These are phyloP conservation scores for Characodon lateralis DNA, from an alignment of 2,797 vertebrate genomes.

Conservation along the genomic window DNA sequence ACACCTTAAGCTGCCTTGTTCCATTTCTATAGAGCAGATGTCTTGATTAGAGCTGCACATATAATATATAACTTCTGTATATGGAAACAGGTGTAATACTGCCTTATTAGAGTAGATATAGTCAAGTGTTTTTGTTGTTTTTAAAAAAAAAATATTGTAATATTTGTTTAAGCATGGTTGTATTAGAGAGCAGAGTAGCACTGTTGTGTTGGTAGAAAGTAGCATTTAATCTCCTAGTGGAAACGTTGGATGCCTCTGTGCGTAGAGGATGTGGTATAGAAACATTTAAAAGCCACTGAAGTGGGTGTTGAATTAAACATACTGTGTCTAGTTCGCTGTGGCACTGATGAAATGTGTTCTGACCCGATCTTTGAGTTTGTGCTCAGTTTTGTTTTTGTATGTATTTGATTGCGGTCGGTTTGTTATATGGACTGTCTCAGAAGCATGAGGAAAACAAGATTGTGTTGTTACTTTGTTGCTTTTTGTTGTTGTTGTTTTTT, in stretches of 20 bases:
- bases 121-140: slow-evolving; percentile 2
- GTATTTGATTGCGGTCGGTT: slow-evolving; percentile 38
- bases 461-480: slow-evolving; percentile 30
- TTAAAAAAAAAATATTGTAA: slow-evolving; percentile 1
- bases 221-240: slow-evolving; percentile 16
- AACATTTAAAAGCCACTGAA: slow-evolving; percentile 33
- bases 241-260: slow-evolving; percentile 13
- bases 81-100: slow-evolving; percentile 32
- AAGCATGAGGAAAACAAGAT: slow-evolving; percentile 43
- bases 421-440: slow-evolving; percentile 32
- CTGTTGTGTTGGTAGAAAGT: slow-evolving; percentile 25
- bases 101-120: slow-evolving; percentile 61
- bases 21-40: slow-evolving; percentile 46
- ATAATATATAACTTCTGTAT: slow-evolving; percentile 32
- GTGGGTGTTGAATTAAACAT: slow-evolving; percentile 23
- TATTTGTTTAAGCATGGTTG: slow-evolving; percentile 30
- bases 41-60: slow-evolving; percentile 46
- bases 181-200: slow-evolving; percentile 24
- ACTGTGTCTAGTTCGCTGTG: slow-evolving; percentile 38
- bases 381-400: slow-evolving; percentile 24
- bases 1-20: slow-evolving; percentile 66
- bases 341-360: slow-evolving; percentile 36
- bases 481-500: slow-evolving; percentile 21
- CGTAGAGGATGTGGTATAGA: slow-evolving; percentile 59
- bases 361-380: slow-evolving; percentile 32